These are phyloP conservation scores for Episyrphus balteatus DNA, from an alignment of 1,140 invertebrate species.

Conservation along the genomic window DNA sequence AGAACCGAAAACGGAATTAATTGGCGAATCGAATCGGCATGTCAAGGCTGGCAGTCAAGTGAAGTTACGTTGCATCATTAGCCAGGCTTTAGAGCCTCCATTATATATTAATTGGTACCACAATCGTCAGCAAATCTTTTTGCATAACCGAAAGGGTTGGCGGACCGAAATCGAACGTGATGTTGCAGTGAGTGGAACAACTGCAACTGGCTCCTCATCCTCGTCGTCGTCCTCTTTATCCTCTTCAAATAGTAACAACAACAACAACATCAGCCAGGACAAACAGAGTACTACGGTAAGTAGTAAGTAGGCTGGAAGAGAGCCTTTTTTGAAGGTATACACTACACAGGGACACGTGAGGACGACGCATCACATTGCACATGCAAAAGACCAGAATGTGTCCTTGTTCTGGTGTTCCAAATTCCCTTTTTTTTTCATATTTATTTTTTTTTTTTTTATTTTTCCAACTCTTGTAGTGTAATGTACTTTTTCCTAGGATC, in stretches of 20 bases:
- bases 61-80: conserved; percentile 48
- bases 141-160: conserved; percentile 34
- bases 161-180: conserved; percentile 36
- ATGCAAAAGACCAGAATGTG: conserved; percentile 17
- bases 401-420: conserved; percentile 8
- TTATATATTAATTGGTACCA: conserved; percentile 53
- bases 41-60: conserved; percentile 50
- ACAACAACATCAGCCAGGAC: conserved; percentile 3
- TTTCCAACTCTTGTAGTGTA: no score
- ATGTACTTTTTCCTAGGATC: conserved; percentile 3
- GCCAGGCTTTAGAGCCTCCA: conserved; percentile 47
- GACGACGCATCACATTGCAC: conserved; percentile 28
- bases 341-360: conserved; percentile 15
- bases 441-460: conserved; percentile 8
- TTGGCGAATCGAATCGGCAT: conserved; percentile 46
- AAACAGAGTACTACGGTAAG: conserved; percentile 4
- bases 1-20: conserved; percentile 50
- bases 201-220: conserved; percentile 21
- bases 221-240: conserved; percentile 12
- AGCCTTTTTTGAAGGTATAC: conserved; percentile 8
- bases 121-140: conserved; percentile 39
- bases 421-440: conserved; percentile 14
- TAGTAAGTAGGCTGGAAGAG: not conserved
- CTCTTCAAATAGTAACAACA: conserved; percentile 2
- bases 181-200: conserved; percentile 19